Percentiles rank a stretch among this genome's conserved stretches.
Evolutionary conservation across 2,113 vertebrate genomes (phyloP).

Genomic region (Lamprologus ornatipinnis): DNA sequence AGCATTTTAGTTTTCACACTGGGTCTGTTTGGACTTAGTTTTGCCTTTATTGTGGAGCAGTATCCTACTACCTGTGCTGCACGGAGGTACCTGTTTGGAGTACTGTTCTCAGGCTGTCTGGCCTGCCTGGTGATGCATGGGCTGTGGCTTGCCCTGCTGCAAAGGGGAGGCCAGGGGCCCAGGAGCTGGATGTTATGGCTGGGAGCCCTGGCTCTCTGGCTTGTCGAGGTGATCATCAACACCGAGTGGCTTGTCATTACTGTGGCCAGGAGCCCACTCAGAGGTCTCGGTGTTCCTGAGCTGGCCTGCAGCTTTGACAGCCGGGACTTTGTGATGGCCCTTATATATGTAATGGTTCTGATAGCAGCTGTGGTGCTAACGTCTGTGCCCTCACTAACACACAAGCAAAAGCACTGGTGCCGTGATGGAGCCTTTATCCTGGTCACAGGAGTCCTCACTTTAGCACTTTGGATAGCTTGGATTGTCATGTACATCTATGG

Average conservation of each 20-base stretch:
- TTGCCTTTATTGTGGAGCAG: slow-evolving; percentile 80
- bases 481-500: slow-evolving; percentile 82
- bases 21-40: slow-evolving; percentile 87
- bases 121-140: slow-evolving; percentile 82
- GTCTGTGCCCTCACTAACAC: slow-evolving; percentile 66
- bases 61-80: slow-evolving; percentile 81
- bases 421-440: slow-evolving; percentile 78
- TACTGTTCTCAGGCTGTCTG: slow-evolving; percentile 85
- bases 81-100: slow-evolving; percentile 85
- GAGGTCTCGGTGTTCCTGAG: neutral
- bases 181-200: slow-evolving; percentile 76
- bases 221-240: slow-evolving; percentile 90
- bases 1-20: slow-evolving; percentile 80
- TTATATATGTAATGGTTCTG: slow-evolving; percentile 87
- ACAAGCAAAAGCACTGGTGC: slow-evolving; percentile 74
- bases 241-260: slow-evolving; percentile 89
- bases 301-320: slow-evolving; percentile 73
- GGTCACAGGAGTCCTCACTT: slow-evolving; percentile 70
- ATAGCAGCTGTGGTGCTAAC: slow-evolving; percentile 68
- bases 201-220: slow-evolving; percentile 74
- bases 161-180: slow-evolving; percentile 62
- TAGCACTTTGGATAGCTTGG: slow-evolving; percentile 85
- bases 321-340: slow-evolving; percentile 83
- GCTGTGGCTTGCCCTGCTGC: slow-evolving; percentile 76
- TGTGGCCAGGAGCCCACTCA: slow-evolving; percentile 27